Percentiles rank a stretch among this genome's conserved stretches.
phyloP scores from a whole-genome alignment of 2,797 vertebrate species.

The Mallotus villosus region DNA sequence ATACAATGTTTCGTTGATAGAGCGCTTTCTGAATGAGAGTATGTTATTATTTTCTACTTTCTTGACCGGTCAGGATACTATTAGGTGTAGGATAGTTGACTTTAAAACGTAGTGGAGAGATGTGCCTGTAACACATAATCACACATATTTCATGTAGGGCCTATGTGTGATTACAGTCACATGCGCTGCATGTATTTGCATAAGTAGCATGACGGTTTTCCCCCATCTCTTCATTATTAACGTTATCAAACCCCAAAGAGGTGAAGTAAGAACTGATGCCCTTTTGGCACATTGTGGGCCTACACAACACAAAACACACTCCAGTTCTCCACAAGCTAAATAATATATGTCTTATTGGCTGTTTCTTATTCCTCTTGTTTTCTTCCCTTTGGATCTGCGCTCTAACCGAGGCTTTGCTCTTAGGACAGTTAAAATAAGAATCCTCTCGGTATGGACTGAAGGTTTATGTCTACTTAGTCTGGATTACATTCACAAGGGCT shows the following conservation, averaged over 20 bases:
- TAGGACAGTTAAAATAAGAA: slow-evolving; percentile 31
- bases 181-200: slow-evolving; percentile 9
- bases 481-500: slow-evolving; percentile 58
- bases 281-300: slow-evolving; percentile 25
- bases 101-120: no score
- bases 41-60: no score
- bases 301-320: slow-evolving; percentile 24
- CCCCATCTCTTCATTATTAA: slow-evolving; percentile 24
- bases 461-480: slow-evolving; percentile 25
- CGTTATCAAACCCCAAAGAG: slow-evolving; percentile 20
- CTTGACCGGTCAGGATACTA: no score
- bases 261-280: slow-evolving; percentile 19
- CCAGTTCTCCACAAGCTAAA: slow-evolving; percentile 50
- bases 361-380: slow-evolving; percentile 18
- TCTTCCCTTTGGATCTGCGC: slow-evolving; percentile 17
- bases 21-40: no score
- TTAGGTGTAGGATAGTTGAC: no score
- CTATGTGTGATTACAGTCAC: background rate
- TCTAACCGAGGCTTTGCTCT: slow-evolving; percentile 31
- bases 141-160: background rate
- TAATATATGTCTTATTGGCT: slow-evolving; percentile 50
- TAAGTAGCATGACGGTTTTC: background rate
- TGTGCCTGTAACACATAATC: no score
- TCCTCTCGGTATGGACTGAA: slow-evolving; percentile 14
- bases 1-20: background rate